Evolutionary conservation across 2,797 vertebrate species (phyloP).

Genomic region (Gymnoscopelus braueri): DNA sequence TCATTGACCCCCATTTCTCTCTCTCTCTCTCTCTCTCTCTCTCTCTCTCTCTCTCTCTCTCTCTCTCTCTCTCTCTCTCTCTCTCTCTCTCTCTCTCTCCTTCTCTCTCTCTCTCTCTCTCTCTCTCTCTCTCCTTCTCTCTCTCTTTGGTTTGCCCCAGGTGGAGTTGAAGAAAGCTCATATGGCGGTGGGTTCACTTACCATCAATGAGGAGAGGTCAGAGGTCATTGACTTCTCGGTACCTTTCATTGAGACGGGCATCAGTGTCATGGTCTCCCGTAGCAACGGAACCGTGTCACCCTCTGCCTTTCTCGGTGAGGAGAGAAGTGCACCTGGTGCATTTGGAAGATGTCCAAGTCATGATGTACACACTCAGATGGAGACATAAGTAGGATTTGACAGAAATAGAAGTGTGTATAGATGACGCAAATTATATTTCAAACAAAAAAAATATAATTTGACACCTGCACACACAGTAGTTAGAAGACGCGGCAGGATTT

Average conservation of each 20-base stretch:
- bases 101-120: constrained; percentile 14
- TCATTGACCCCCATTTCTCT: constrained; percentile 6
- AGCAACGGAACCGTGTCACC: constrained; percentile 98
- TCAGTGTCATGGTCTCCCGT: constrained; percentile 99
- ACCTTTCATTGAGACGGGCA: constrained; percentile 98
- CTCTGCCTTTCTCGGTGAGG: constrained; percentile 95
- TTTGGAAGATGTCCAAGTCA: constrained; percentile 25
- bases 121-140: constrained; percentile 1
- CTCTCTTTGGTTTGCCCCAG: constrained; percentile 64
- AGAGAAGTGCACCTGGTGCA: constrained; percentile 29
- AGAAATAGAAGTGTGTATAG: background rate
- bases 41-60: constrained; percentile 6
- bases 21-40: constrained; percentile 11
- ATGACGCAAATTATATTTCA: background rate
- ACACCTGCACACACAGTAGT: background rate
- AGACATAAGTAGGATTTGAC: constrained; percentile 6
- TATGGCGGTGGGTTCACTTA: constrained; percentile 98
- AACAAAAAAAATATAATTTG: background rate
- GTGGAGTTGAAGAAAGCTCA: constrained; percentile 96
- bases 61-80: constrained; percentile 14
- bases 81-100: constrained; percentile 8
- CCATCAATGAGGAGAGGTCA: constrained; percentile 97
- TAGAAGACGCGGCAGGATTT: background rate
- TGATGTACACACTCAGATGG: background rate
- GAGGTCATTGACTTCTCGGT: constrained; percentile 99